Percentiles rank a stretch among this genome's conserved stretches.
These are phyloP conservation scores for Laothoe populi DNA, from an alignment of 2,888 invertebrate genomes.

Conservation along the genomic window DNA sequence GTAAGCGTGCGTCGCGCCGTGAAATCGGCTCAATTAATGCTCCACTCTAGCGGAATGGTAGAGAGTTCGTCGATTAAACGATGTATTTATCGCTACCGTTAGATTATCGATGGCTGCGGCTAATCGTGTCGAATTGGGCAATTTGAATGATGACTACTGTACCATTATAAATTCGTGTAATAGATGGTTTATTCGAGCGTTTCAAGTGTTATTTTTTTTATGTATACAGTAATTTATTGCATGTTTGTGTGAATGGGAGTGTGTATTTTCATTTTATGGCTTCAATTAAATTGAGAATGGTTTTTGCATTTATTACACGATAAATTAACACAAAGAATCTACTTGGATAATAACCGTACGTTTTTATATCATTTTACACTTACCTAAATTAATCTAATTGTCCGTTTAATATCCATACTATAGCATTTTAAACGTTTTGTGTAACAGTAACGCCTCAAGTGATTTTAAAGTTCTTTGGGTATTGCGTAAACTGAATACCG, in stretches of 20 bases:
- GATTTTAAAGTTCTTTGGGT: no score
- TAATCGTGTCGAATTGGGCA: constrained; percentile 66
- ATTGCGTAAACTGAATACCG: no score
- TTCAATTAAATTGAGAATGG: not conserved
- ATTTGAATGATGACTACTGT: constrained; percentile 67
- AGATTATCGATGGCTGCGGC: constrained; percentile 47
- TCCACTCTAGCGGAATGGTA: constrained; percentile 58
- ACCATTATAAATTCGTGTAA: constrained; percentile 46
- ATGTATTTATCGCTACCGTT: constrained; percentile 56
- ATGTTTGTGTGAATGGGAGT: constrained; percentile 12
- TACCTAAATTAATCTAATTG: not conserved
- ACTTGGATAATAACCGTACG: not conserved
- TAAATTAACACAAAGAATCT: not conserved
- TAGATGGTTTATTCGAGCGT: constrained; percentile 12
- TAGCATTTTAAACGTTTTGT: no score
- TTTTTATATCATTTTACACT: not conserved
- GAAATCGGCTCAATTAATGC: constrained; percentile 74
- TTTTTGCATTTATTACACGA: not conserved
- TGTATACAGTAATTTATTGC: constrained; percentile 21
- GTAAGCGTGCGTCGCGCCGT: constrained; percentile 64
- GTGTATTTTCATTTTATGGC: constrained; percentile 10
- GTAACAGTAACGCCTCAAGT: no score
- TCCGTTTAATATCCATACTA: not conserved
- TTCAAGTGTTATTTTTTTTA: constrained; percentile 9
- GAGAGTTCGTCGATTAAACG: constrained; percentile 55